Percentiles rank a stretch among this genome's conserved stretches.
phyloP scores from a whole-genome alignment of 2,888 invertebrate species.

The Tipula helvola region DNA sequence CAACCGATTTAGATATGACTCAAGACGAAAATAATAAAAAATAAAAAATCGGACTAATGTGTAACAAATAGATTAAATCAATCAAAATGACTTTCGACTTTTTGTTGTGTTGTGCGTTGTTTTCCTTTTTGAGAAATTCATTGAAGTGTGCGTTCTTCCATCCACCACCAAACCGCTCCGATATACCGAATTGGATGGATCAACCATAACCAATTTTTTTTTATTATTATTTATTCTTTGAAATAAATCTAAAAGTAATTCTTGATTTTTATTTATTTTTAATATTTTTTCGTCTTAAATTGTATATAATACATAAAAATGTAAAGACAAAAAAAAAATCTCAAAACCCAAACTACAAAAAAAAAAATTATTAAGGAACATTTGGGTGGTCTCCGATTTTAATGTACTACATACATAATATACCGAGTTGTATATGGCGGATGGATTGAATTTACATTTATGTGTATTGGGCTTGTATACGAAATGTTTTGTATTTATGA shows the following conservation, averaged over 20 bases:
- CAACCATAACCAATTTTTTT: not conserved
- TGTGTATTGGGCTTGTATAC: not conserved
- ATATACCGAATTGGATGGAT: not conserved
- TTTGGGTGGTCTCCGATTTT: not conserved
- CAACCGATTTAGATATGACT: not conserved
- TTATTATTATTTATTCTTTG: not conserved
- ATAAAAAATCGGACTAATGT: not conserved
- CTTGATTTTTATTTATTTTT: not conserved
- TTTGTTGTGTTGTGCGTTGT: not conserved
- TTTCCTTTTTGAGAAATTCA: not conserved
- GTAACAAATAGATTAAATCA: not conserved
- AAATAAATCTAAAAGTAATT: not conserved
- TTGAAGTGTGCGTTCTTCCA: not conserved
- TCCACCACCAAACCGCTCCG: not conserved
- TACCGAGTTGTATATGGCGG: not conserved
- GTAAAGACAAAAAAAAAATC: not conserved
- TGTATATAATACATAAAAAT: not conserved
- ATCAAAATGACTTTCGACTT: slow-evolving; percentile 4
- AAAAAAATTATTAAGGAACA: not conserved
- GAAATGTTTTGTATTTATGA: not conserved
- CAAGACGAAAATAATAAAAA: not conserved
- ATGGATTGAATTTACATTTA: not conserved
- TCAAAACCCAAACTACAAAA: not conserved
- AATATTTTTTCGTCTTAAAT: not conserved
- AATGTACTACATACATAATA: not conserved